Conservation (phyloP, 2,888 invertebrate species). For the Pachymerium ferrugineum region DNA sequence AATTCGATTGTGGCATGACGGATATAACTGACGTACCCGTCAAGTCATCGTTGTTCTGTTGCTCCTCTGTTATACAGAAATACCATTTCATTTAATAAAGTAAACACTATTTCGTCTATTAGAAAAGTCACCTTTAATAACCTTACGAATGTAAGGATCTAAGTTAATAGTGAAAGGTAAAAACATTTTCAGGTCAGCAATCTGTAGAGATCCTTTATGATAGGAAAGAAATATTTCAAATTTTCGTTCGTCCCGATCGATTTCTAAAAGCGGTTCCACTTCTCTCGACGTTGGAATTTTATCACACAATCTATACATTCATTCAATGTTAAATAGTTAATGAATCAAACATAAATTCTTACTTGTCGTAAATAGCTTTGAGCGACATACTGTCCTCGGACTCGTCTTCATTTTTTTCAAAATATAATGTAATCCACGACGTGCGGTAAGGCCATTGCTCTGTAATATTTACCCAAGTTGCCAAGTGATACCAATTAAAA, state of each 20-base stretch:
- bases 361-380: constrained; percentile 91
- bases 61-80: constrained; percentile 56
- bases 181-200: constrained; percentile 88
- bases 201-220: constrained; percentile 75
- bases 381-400: constrained; percentile 80
- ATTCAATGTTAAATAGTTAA: background rate
- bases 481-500: constrained; percentile 97
- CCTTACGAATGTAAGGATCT: constrained; percentile 95
- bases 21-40: constrained; percentile 29
- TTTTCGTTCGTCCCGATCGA: constrained; percentile 92
- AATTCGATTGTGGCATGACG: constrained; percentile 25
- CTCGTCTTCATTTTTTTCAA: constrained; percentile 79
- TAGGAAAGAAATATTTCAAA: constrained; percentile 86
- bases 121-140: constrained; percentile 71
- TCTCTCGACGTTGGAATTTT: constrained; percentile 78
- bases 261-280: constrained; percentile 77
- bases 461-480: constrained; percentile 96
- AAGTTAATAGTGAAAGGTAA: constrained; percentile 96
- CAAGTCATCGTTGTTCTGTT: constrained; percentile 62
- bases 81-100: background rate
- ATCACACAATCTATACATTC: constrained; percentile 51
- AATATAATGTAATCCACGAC: constrained; percentile 94
- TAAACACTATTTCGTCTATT: background rate
- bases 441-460: constrained; percentile 98
- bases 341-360: constrained; percentile 45